These are phyloP conservation scores for Stenolophus ochropezus DNA, from an alignment of 2,888 invertebrate genomes.

Conservation along the genomic window DNA sequence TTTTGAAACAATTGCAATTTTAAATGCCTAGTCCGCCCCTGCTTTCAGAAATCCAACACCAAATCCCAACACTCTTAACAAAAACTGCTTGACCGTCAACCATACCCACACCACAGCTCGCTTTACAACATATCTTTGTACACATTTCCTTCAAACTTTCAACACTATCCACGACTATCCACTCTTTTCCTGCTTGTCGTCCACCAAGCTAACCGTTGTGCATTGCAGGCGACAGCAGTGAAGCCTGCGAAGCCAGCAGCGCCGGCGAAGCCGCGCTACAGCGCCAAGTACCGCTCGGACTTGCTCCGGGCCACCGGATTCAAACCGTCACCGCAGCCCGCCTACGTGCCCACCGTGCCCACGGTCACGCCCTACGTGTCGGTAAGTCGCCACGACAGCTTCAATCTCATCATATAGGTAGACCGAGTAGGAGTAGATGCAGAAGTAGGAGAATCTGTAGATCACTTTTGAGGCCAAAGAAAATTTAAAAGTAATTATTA, in stretches of 20 bases:
- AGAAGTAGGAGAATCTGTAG: no score
- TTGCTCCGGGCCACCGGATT: conserved; percentile 71
- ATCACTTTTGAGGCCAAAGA: no score
- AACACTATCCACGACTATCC: not conserved
- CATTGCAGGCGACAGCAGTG: not conserved
- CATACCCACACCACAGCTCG: no score
- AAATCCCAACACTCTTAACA: no score
- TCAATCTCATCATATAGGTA: not conserved
- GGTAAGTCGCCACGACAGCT: conserved; percentile 44
- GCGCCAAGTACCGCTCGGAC: conserved; percentile 76
- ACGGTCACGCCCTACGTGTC: conserved; percentile 73
- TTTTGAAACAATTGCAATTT: no score
- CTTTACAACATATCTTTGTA: no score
- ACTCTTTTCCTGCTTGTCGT: not conserved
- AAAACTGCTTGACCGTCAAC: no score
- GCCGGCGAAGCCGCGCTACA: conserved; percentile 75
- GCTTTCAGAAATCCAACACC: no score
- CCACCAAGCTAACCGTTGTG: not conserved
- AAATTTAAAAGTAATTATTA: no score
- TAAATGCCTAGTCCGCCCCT: no score
- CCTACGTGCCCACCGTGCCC: conserved; percentile 80
- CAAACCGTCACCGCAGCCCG: conserved; percentile 74
- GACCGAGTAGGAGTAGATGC: not conserved
- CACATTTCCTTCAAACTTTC: not conserved
- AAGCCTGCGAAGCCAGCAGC: not conserved